Percentiles rank a stretch among this genome's conserved stretches.
phyloP scores from a whole-genome alignment of 2,888 invertebrate genomes.

The Amblyjoppa proteus region DNA sequence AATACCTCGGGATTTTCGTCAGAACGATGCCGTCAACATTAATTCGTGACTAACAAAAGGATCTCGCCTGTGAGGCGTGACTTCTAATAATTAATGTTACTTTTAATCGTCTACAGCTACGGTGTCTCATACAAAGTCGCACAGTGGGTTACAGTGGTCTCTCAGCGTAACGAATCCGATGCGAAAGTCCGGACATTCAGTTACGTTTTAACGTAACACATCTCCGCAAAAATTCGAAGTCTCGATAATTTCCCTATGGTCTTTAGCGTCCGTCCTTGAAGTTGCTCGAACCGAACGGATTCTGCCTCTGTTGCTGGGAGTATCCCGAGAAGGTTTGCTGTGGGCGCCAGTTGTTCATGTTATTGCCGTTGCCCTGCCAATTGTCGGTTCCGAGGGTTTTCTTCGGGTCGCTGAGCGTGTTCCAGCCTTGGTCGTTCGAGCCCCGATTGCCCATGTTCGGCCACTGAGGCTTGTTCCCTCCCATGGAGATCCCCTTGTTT shows the following conservation, averaged over 20 bases:
- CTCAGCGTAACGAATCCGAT: not conserved
- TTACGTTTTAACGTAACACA: not conserved
- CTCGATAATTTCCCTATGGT: not conserved
- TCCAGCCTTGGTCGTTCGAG: slow-evolving; percentile 63
- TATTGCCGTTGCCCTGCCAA: slow-evolving; percentile 73
- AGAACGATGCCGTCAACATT: slow-evolving; percentile 4
- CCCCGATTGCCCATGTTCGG: slow-evolving; percentile 57
- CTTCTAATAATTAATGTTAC: slow-evolving; percentile 2
- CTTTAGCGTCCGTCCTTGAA: slow-evolving; percentile 74
- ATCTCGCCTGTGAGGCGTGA: slow-evolving; percentile 3
- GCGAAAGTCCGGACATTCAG: not conserved
- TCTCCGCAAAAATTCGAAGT: not conserved
- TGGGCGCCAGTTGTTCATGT: slow-evolving; percentile 72
- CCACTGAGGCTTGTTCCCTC: slow-evolving; percentile 67
- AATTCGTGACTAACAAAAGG: slow-evolving; percentile 25
- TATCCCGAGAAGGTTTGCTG: slow-evolving; percentile 70
- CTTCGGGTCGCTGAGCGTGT: slow-evolving; percentile 53
- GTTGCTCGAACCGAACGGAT: slow-evolving; percentile 65
- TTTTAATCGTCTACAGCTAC: slow-evolving; percentile 18
- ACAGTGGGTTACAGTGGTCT: slow-evolving; percentile 1
- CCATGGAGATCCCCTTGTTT: slow-evolving; percentile 65
- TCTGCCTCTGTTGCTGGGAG: slow-evolving; percentile 66
- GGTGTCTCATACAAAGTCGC: slow-evolving; percentile 43
- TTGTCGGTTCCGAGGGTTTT: slow-evolving; percentile 61
- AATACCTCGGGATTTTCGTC: slow-evolving; percentile 7